Evolutionary conservation across 2,888 invertebrate genomes (phyloP).

Genomic region (Phalera bucephala): DNA sequence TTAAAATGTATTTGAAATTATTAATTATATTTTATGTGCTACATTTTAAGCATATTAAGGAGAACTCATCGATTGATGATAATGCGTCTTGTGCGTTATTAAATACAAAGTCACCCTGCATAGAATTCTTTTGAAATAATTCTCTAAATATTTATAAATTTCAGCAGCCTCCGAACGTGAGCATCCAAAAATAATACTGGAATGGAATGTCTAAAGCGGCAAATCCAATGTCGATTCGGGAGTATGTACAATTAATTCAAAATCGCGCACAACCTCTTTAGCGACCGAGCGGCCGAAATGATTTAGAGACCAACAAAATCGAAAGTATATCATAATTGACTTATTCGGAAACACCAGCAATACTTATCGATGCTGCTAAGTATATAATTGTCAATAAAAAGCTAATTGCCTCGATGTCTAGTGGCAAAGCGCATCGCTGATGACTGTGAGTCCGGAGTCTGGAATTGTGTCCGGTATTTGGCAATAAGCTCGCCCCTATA

Average conservation of each 20-base stretch:
- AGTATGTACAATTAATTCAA: conserved; percentile 45
- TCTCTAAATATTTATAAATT: conserved; percentile 20
- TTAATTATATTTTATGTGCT: conserved; percentile 15
- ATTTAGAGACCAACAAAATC: conserved; percentile 29
- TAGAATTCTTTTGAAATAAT: conserved; percentile 40
- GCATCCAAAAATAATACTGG: conserved; percentile 37
- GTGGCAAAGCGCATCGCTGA: too few species aligned
- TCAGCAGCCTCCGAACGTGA: conserved; percentile 34
- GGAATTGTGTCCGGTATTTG: too few species aligned
- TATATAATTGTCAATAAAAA: conserved; percentile 7
- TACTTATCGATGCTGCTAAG: conserved; percentile 17
- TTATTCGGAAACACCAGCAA: conserved; percentile 18
- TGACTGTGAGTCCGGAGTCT: too few species aligned
- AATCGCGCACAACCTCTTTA: conserved; percentile 51
- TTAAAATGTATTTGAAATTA: conserved; percentile 15
- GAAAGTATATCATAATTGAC: conserved; percentile 47
- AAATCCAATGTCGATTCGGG: conserved; percentile 17
- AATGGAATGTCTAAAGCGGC: conserved; percentile 27
- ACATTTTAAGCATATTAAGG: conserved; percentile 32
- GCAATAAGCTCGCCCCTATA: too few species aligned
- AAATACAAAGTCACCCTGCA: conserved; percentile 60
- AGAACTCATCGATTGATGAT: conserved; percentile 24
- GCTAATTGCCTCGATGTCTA: too few species aligned
- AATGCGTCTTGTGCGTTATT: conserved; percentile 64
- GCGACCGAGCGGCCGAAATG: conserved; percentile 28